Percentiles rank a stretch among this genome's conserved stretches.
These are phyloP conservation scores for Ibycter americanus DNA, from an alignment of 2,797 vertebrate genomes.

Conservation along the genomic window DNA sequence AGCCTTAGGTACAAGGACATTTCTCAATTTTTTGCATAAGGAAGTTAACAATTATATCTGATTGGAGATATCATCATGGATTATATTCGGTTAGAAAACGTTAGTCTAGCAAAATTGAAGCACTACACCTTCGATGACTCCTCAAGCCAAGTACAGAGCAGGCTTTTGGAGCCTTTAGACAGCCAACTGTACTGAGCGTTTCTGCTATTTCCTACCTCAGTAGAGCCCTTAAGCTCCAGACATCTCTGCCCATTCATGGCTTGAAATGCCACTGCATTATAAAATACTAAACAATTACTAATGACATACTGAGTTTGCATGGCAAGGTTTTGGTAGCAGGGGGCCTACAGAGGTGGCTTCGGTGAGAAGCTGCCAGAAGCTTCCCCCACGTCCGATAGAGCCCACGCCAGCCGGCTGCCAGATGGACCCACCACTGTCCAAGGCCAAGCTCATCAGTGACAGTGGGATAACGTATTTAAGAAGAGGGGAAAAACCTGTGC, in stretches of 20 bases:
- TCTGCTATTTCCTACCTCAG: background rate
- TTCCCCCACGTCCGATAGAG: no score
- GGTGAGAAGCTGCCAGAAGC: no score
- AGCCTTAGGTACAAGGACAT: background rate
- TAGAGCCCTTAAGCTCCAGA: background rate
- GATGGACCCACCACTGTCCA: no score
- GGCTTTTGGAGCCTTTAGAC: background rate
- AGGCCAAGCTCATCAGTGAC: no score
- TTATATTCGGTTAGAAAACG: background rate
- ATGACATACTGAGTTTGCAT: background rate
- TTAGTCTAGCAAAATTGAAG: background rate
- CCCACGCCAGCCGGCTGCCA: no score
- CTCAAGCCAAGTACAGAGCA: background rate
- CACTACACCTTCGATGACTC: background rate
- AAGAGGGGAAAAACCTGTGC: no score
- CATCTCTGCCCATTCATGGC: background rate
- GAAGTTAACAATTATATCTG: background rate
- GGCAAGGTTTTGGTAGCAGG: no score
- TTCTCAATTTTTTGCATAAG: background rate
- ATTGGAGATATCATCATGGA: background rate
- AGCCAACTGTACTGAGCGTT: background rate
- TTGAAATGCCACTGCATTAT: background rate
- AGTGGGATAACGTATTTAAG: no score
- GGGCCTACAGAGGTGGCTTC: no score
- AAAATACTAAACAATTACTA: background rate